Percentiles rank a stretch among this genome's conserved stretches.
These are phyloP conservation scores for Troides aeacus DNA, from an alignment of 2,888 invertebrate species.

Conservation along the genomic window DNA sequence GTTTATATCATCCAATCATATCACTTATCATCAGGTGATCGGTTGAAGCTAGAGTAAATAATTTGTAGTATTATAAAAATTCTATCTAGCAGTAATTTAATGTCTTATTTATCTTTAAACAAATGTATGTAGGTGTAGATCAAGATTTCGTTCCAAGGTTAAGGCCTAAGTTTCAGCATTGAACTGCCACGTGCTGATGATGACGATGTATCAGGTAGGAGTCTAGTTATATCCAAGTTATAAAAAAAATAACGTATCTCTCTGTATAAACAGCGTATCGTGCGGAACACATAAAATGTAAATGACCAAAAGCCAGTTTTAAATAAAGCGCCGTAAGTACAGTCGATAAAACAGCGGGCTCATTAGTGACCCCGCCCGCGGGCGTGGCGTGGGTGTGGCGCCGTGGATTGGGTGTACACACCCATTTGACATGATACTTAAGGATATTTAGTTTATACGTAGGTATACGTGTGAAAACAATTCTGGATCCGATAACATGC, in stretches of 20 bases:
- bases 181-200: background rate
- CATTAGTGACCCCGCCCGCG: conserved; percentile 61
- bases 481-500: background rate
- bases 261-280: conserved; percentile 2
- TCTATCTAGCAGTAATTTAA: too few relatives aligned
- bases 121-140: too few relatives aligned
- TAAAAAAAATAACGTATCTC: background rate
- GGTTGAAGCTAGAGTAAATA: too few relatives aligned
- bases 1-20: too few relatives aligned
- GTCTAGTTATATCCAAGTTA: background rate
- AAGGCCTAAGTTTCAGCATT: too few relatives aligned
- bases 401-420: conserved; percentile 36
- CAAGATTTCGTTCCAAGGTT: too few relatives aligned
- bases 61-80: too few relatives aligned
- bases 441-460: conserved; percentile 8
- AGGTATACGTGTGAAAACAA: conserved; percentile 3
- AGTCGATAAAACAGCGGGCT: conserved; percentile 44
- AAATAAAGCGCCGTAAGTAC: conserved; percentile 34
- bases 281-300: conserved; percentile 21
- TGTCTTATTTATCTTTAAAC: too few relatives aligned
- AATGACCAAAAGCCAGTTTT: conserved; percentile 31
- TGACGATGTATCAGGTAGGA: background rate
- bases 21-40: too few relatives aligned
- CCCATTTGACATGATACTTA: conserved; percentile 32
- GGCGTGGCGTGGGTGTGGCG: conserved; percentile 50